Percentiles rank a stretch among this genome's conserved stretches.
Evolutionary conservation across 1,140 invertebrate genomes (phyloP).

Genomic region (Hirudo medicinalis): DNA sequence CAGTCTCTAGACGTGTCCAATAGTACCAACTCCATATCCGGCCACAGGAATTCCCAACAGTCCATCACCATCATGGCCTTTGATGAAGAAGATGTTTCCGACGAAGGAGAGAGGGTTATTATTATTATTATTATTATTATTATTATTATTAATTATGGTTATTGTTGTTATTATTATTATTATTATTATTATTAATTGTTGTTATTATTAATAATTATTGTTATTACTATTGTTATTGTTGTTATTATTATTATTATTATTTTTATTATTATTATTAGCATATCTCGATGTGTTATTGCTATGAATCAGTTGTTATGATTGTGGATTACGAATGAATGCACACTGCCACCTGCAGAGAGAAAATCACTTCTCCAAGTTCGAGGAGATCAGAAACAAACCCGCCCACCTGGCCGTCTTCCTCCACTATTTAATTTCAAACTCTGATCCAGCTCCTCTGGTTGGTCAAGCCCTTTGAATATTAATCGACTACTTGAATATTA

Average conservation of each 20-base stretch:
- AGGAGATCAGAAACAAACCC: slow-evolving; percentile 45
- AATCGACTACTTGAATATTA: not conserved
- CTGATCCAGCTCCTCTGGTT: slow-evolving; percentile 51
- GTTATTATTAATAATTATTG: no score
- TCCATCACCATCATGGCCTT: slow-evolving; percentile 5
- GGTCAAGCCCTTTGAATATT: slow-evolving; percentile 20
- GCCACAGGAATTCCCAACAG: not conserved
- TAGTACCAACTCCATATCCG: slow-evolving; percentile 6
- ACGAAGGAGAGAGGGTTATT: not conserved
- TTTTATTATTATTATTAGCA: no score
- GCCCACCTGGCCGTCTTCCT: slow-evolving; percentile 76
- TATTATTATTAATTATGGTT: no score
- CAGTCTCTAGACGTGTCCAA: slow-evolving; percentile 8
- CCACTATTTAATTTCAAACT: slow-evolving; percentile 71
- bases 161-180: no score
- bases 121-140: no score
- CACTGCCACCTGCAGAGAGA: not conserved
- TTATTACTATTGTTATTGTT: no score
- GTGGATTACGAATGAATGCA: not conserved
- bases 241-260: no score
- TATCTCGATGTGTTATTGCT: no score
- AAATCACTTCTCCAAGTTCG: slow-evolving; percentile 47
- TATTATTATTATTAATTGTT: no score
- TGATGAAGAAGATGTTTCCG: slow-evolving; percentile 1
- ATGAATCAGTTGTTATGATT: not conserved